A percentile compares a stretch with the other conserved stretches of the same genome.
phyloP scores from a whole-genome alignment of 2,797 vertebrate genomes.

The Pampus argenteus region DNA sequence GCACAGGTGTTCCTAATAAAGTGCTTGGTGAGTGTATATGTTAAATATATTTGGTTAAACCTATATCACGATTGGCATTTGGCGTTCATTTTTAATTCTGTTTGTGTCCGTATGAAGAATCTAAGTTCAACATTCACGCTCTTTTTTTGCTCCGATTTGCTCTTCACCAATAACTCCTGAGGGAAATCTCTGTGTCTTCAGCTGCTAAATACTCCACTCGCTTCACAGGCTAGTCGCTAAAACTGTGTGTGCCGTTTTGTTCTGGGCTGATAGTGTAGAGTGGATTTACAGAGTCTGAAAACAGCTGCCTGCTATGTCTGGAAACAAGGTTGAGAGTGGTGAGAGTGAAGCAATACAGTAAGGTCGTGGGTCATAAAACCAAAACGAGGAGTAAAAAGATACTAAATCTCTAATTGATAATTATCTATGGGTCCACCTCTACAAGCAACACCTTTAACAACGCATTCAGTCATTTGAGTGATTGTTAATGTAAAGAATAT shows the following conservation, averaged over 20 bases:
- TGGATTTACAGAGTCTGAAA: not conserved
- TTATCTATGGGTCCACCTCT: no score
- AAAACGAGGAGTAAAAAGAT: not conserved
- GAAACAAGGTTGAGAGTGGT: not conserved
- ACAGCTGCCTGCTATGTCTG: not conserved
- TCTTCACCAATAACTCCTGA: constrained; percentile 2
- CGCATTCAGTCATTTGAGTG: not conserved
- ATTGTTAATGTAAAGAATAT: constrained; percentile 2
- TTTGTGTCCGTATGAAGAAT: not conserved
- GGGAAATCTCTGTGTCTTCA: not conserved
- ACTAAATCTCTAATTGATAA: not conserved
- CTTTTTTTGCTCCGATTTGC: constrained; percentile 1
- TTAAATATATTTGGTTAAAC: not conserved
- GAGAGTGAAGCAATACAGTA: not conserved
- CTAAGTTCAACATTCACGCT: not conserved
- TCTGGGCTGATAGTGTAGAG: not conserved
- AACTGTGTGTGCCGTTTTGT: not conserved
- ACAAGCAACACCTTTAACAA: not conserved
- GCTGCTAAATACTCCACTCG: not conserved
- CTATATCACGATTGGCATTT: not conserved
- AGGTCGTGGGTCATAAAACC: not conserved
- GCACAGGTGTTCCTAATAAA: not conserved
- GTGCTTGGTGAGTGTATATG: not conserved
- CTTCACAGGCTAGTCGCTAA: not conserved
- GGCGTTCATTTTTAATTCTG: not conserved